phyloP scores from a whole-genome alignment of 2,113 vertebrate genomes.

The Zosterops borbonicus region DNA sequence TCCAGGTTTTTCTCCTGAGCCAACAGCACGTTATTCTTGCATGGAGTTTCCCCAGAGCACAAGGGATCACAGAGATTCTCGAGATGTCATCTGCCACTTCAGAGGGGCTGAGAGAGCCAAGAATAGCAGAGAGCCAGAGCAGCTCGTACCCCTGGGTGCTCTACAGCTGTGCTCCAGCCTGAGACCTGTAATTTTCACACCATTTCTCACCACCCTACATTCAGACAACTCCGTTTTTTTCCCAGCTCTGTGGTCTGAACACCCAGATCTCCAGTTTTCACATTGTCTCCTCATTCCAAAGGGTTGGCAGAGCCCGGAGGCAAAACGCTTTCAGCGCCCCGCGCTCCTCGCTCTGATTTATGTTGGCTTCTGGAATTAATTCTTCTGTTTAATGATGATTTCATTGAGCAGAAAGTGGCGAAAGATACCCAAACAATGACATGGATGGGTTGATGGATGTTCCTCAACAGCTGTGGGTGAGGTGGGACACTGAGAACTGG shows the following conservation, averaged over 20 bases:
- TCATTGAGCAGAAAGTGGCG: not conserved
- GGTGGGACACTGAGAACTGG: not conserved
- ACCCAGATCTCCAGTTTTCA: slow-evolving; percentile 4
- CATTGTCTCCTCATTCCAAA: not conserved
- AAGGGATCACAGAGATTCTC: slow-evolving; percentile 1
- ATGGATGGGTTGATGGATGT: not conserved
- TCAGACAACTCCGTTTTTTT: slow-evolving; percentile 14
- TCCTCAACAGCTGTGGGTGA: not conserved
- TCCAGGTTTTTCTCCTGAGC: not conserved
- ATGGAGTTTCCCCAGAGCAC: not conserved
- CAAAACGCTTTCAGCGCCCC: not conserved
- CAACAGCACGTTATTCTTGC: not conserved
- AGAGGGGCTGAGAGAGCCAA: slow-evolving; percentile 41
- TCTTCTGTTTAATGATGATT: not conserved
- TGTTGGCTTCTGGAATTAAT: not conserved
- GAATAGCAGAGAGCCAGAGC: slow-evolving; percentile 53
- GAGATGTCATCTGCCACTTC: slow-evolving; percentile 64
- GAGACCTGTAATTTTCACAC: slow-evolving; percentile 65
- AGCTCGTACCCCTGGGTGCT: slow-evolving; percentile 41
- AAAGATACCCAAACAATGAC: not conserved
- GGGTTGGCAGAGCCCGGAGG: not conserved
- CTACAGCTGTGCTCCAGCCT: not conserved
- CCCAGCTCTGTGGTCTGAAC: slow-evolving; percentile 46
- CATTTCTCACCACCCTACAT: slow-evolving; percentile 46
- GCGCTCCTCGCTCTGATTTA: not conserved